Evolutionary conservation across 30 jellyfish, hydroid and myxozoan genomes (phyloP).

Genomic region (Calvadosia cruxmelitensis): DNA sequence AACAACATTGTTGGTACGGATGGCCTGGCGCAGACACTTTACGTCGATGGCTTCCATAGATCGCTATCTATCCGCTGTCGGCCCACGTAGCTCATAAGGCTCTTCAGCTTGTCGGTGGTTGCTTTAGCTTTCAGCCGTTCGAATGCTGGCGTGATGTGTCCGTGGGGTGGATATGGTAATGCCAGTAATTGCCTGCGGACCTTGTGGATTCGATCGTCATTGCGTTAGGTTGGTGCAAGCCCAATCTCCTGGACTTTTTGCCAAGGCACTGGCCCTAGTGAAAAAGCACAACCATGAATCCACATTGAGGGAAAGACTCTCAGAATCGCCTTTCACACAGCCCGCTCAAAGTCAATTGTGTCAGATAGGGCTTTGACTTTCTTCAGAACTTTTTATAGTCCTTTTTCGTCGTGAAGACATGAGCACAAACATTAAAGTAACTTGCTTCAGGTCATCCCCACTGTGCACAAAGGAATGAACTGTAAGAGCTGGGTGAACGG

Average conservation of each 20-base stretch:
- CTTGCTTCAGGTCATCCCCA: neutral
- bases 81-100: too few species aligned
- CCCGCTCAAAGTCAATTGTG: neutral
- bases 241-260: slow-evolving; percentile 1
- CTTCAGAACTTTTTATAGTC: neutral
- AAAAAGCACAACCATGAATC: neutral
- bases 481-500: neutral
- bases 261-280: neutral
- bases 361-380: neutral
- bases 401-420: neutral
- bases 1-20: slow-evolving; percentile 3
- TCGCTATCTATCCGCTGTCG: neutral
- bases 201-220: neutral
- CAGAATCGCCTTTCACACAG: neutral
- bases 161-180: neutral
- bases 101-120: too few species aligned
- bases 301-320: neutral
- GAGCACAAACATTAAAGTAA: neutral
- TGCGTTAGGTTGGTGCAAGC: neutral
- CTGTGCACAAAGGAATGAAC: neutral
- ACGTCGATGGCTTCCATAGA: neutral
- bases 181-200: neutral
- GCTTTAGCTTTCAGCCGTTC: neutral
- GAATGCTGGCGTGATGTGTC: neutral
- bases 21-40: neutral